phyloP scores from a whole-genome alignment of 2,113 vertebrate species.

The Gallinago undulata region DNA sequence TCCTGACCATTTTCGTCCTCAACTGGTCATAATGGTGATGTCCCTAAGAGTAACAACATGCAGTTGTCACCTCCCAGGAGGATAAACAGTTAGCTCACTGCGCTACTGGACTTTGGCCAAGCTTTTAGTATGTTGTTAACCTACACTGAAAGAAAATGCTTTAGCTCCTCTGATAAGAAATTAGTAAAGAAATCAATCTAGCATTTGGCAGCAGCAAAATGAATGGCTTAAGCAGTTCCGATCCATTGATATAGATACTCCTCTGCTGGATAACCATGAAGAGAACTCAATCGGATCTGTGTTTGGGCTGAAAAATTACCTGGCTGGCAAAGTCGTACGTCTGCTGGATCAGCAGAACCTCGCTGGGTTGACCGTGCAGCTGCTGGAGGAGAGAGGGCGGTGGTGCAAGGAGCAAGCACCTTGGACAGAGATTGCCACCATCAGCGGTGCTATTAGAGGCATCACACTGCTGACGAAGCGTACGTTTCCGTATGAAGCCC shows the following conservation, averaged over 20 bases:
- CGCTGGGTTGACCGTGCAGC: rapidly evolving
- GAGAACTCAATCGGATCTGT: not conserved
- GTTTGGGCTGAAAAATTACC: not conserved
- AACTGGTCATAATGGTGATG: not conserved
- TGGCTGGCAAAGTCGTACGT: not conserved
- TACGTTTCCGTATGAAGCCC: not conserved
- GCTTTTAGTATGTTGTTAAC: not conserved
- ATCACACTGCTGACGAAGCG: not conserved
- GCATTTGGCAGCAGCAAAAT: not conserved
- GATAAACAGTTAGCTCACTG: not conserved
- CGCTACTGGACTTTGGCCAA: not conserved
- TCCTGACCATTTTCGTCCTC: not conserved
- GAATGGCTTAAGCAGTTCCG: not conserved
- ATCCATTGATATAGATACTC: not conserved
- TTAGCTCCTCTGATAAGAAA: not conserved
- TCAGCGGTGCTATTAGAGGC: not conserved
- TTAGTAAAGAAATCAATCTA: not conserved
- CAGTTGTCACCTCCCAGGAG: not conserved
- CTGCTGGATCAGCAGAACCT: not conserved
- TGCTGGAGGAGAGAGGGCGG: not conserved
- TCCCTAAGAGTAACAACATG: not conserved
- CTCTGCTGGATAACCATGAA: not conserved
- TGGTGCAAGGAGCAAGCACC: slow-evolving; percentile 19
- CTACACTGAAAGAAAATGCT: not conserved
- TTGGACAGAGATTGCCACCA: slow-evolving; percentile 48